Percentiles rank a stretch among this genome's conserved stretches.
phyloP scores from a whole-genome alignment of 2,113 vertebrate genomes.

The Jaculus jaculus region DNA sequence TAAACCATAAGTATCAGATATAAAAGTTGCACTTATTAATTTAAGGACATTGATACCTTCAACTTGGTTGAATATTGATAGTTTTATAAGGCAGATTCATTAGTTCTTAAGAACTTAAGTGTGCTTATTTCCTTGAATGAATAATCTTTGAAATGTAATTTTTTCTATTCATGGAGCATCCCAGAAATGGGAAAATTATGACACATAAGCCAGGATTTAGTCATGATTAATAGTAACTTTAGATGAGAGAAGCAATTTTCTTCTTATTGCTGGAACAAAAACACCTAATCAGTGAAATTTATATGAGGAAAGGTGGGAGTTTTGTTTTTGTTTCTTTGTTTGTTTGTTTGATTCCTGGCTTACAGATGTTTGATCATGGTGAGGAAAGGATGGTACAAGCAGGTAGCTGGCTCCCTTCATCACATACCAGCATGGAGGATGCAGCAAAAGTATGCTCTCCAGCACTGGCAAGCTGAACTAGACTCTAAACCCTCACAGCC shows the following conservation, averaged over 20 bases:
- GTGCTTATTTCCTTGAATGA: background rate
- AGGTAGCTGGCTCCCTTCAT: too few relatives aligned
- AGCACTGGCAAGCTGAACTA: too few relatives aligned
- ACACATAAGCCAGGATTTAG: background rate
- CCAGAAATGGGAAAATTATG: background rate
- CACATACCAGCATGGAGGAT: too few relatives aligned
- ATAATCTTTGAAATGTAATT: background rate
- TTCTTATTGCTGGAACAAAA: too few relatives aligned
- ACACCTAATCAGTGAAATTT: too few relatives aligned
- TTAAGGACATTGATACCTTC: background rate
- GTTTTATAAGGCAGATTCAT: background rate
- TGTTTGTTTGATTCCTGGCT: too few relatives aligned
- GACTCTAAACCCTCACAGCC: too few relatives aligned
- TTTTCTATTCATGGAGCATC: background rate
- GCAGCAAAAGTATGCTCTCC: too few relatives aligned
- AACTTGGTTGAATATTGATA: background rate
- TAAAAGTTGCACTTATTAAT: background rate
- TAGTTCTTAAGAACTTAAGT: constrained; percentile 8
- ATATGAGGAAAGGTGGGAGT: too few relatives aligned
- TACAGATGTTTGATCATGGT: too few relatives aligned
- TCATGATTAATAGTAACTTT: background rate
- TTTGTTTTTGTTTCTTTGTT: too few relatives aligned
- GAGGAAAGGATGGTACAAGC: too few relatives aligned
- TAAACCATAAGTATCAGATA: background rate
- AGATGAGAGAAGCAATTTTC: background rate